Conservation (phyloP, 2,113 vertebrate genomes). For the Benitochromis conjunctus region DNA sequence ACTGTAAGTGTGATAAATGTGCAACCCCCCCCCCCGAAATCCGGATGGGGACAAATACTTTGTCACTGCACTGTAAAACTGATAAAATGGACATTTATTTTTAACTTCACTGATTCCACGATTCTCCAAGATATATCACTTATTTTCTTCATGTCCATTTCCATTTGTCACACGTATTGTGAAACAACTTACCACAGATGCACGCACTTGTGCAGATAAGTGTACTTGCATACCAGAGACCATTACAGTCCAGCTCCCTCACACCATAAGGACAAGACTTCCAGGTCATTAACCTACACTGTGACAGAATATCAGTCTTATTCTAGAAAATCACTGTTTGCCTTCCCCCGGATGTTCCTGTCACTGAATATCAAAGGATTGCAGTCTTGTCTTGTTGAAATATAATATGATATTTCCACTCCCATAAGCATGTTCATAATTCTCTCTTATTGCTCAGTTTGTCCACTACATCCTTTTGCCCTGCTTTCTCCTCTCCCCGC, state of each 20-base stretch:
- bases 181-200: slow-evolving; percentile 6
- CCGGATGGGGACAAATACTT: neutral
- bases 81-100: neutral
- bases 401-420: slow-evolving; percentile 54
- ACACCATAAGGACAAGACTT: slow-evolving; percentile 57
- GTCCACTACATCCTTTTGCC: slow-evolving; percentile 38
- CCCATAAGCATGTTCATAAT: slow-evolving; percentile 61
- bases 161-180: neutral
- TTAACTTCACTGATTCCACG: neutral
- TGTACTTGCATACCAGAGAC: slow-evolving; percentile 78
- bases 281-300: slow-evolving; percentile 56
- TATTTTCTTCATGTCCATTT: neutral
- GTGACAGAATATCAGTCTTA: slow-evolving; percentile 45
- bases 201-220: slow-evolving; percentile 1
- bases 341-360: slow-evolving; percentile 62
- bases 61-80: neutral
- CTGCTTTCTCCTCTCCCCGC: slow-evolving; percentile 20
- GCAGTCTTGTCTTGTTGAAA: slow-evolving; percentile 45
- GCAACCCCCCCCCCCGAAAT: neutral
- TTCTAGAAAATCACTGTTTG: slow-evolving; percentile 16
- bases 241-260: slow-evolving; percentile 81
- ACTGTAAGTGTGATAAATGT: accelerated
- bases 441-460: slow-evolving; percentile 59
- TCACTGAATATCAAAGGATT: slow-evolving; percentile 62
- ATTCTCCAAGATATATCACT: neutral